Conservation (phyloP, 2,797 vertebrate species). For the Tachyglossus aculeatus region DNA sequence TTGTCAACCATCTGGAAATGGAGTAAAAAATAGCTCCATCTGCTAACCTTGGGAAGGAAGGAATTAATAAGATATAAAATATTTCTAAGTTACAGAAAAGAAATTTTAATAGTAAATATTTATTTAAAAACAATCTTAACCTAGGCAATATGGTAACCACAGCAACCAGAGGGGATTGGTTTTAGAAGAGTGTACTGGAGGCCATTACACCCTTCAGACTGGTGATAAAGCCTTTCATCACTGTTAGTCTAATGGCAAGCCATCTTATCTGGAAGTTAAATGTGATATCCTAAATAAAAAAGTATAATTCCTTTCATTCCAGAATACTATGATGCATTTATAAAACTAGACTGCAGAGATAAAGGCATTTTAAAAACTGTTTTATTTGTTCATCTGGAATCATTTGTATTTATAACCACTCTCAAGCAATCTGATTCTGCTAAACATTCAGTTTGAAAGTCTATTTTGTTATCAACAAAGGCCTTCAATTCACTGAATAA, state of each 20-base stretch:
- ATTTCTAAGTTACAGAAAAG: neutral
- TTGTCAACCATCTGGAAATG: neutral
- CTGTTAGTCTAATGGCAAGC: conserved; percentile 10
- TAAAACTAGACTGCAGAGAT: conserved; percentile 23
- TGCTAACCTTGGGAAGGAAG: neutral
- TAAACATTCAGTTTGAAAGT: conserved; percentile 10
- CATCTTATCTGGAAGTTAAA: conserved; percentile 28
- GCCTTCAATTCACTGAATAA: conserved; percentile 19
- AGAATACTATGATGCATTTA: conserved; percentile 29
- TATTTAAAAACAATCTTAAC: neutral
- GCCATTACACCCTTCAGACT: neutral
- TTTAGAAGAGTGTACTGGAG: conserved; percentile 7
- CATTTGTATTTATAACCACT: conserved; percentile 39
- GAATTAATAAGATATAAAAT: neutral
- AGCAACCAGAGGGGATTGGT: neutral
- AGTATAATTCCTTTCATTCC: conserved; percentile 8
- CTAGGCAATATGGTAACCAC: neutral
- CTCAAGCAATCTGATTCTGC: conserved; percentile 43
- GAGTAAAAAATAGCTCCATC: neutral
- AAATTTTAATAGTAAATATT: neutral
- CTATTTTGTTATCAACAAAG: conserved; percentile 41
- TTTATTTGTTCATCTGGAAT: conserved; percentile 62
- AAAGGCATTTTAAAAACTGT: conserved; percentile 3
- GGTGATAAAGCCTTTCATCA: neutral
- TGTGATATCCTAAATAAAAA: neutral